Base-by-base conservation (phyloP, 2,113 vertebrate species). In the Dissostichus mawsoni region DNA sequence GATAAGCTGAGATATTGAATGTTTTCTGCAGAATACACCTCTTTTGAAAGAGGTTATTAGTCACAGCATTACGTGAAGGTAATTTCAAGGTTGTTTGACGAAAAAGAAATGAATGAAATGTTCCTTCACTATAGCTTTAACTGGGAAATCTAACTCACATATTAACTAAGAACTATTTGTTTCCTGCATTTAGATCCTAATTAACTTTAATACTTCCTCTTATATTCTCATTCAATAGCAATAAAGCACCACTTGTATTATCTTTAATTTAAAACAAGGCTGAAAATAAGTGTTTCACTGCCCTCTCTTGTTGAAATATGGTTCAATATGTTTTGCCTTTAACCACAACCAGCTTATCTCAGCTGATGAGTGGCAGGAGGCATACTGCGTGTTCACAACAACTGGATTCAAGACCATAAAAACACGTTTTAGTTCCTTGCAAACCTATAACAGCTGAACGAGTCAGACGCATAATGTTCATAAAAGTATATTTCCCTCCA, bases 371-470 rank as follows among this genome's bases (percentile, higher is more conserved):
- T 36, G 36, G 1, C 7, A 36, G 0, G 36, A 36, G 36, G 36
- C 36, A 36, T 6, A 6, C 11, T 51, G 25, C 25, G 25, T 29
- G 25, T 29, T 29, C 25, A 29, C 25, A 29, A 29, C 25, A 29
- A 29, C 25, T 29, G 25, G 25, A 29, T 29, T 20, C 18, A 52
- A 11, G 36, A 47, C 36, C 36, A 36, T 36, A 36, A 7, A 5
- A 36, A 8, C 36, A 36, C 8, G 8, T 36, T 36, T 36, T 1
- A 36, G 36, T 36, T 36, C 36, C 36, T 8, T 36, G 33, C 55
- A 41, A 33, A 18, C 17, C 51, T 29, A 65, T 12, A 55, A 8
- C 20, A 47, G 8, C 78, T 65, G 44, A 79, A 64, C 73, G n/a
- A 61, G 17, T 69, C 14, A n/a, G 2, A 75, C 56, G 25, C 36